Evolutionary conservation across 2,113 vertebrate species (phyloP).

Genomic region (Nematolebias whitei): DNA sequence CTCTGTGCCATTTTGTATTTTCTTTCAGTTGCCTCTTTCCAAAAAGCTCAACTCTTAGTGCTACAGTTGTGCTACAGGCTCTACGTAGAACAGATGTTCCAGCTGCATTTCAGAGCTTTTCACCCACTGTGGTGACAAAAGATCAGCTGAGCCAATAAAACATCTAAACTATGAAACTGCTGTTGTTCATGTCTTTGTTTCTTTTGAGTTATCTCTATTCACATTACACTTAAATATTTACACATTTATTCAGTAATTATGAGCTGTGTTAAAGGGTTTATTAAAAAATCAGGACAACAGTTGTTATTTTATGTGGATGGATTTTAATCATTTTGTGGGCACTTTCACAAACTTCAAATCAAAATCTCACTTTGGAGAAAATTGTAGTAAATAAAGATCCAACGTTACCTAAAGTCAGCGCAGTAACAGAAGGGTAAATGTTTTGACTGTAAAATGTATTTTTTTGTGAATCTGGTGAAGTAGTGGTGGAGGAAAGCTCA

Average conservation of each 20-base stretch:
- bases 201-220: too few relatives aligned
- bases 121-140: background rate
- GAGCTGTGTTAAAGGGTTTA: too few relatives aligned
- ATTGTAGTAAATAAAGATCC: too few relatives aligned
- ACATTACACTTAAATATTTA: too few relatives aligned
- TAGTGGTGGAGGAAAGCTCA: too few relatives aligned
- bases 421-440: too few relatives aligned
- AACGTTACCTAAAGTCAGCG: background rate
- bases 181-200: background rate
- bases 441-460: too few relatives aligned
- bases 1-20: slow-evolving; percentile 34
- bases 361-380: background rate
- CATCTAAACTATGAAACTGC: slow-evolving; percentile 9
- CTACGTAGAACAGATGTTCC: slow-evolving; percentile 12
- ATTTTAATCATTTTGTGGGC: too few relatives aligned
- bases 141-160: slow-evolving; percentile 44
- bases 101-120: slow-evolving; percentile 12
- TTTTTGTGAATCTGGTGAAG: too few relatives aligned
- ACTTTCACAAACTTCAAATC: background rate
- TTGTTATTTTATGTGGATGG: background rate
- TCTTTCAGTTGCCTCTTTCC: slow-evolving; percentile 12
- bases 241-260: too few relatives aligned
- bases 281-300: background rate
- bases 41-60: slow-evolving; percentile 22
- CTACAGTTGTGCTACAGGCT: background rate